Evolutionary conservation across 30 jellyfish, hydroid and myxozoan species (phyloP).

Genomic region (Hydractinia symbiolongicarpus): DNA sequence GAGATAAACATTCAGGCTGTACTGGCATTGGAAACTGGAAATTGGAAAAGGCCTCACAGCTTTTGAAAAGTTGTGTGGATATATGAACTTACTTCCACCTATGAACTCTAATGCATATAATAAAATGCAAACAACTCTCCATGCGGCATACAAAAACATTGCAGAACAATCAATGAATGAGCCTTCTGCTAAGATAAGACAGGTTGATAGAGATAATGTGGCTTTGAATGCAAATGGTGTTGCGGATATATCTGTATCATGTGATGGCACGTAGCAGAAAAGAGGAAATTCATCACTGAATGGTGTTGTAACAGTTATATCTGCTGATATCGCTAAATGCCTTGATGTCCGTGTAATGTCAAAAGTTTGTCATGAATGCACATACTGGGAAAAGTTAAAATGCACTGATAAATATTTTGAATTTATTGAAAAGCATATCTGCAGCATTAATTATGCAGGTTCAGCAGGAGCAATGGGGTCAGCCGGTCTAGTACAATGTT

Average conservation of each 20-base stretch:
- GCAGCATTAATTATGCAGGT: slow-evolving; percentile 13
- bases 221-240: slow-evolving; percentile 13
- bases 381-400: not conserved
- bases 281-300: slow-evolving; percentile 46
- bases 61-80: slow-evolving; percentile 9
- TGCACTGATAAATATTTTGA: not conserved
- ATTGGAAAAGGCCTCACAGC: slow-evolving; percentile 9
- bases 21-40: not conserved
- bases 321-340: slow-evolving; percentile 33
- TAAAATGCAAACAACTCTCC: not conserved
- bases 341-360: slow-evolving; percentile 31
- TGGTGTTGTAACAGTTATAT: slow-evolving; percentile 47
- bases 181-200: not conserved
- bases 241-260: not conserved
- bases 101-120: not conserved
- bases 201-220: not conserved
- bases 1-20: not conserved
- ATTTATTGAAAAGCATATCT: not conserved
- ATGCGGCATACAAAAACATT: not conserved
- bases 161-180: slow-evolving; percentile 11
- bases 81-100: slow-evolving; percentile 17
- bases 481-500: slow-evolving; percentile 9
- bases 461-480: slow-evolving; percentile 9
- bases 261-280: slow-evolving; percentile 49
- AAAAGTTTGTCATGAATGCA: slow-evolving; percentile 44